A percentile compares a stretch with the other conserved stretches of the same genome.
Evolutionary conservation across 1,140 invertebrate species (phyloP).

Genomic region (Epicauta chinensis): DNA sequence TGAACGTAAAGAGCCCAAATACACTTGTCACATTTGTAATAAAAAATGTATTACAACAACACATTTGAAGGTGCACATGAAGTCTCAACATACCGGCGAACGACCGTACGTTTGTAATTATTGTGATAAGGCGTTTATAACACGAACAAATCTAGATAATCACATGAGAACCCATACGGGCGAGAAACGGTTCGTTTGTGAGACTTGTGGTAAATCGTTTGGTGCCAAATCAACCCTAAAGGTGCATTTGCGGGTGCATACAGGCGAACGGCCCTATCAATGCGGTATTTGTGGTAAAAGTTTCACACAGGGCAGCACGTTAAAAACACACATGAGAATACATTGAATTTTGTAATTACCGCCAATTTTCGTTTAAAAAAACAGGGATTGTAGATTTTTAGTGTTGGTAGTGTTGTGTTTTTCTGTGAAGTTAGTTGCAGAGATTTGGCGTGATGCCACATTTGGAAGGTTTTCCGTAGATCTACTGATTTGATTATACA

Average conservation of each 20-base stretch:
- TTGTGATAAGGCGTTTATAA: slow-evolving; percentile 16
- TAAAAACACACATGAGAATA: slow-evolving; percentile 20
- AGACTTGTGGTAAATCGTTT: slow-evolving; percentile 44
- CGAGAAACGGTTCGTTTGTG: slow-evolving; percentile 46
- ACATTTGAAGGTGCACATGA: slow-evolving; percentile 12
- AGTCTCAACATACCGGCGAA: slow-evolving; percentile 28
- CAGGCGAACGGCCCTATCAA: slow-evolving; percentile 16
- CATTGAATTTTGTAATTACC: too few relatives aligned
- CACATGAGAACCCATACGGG: slow-evolving; percentile 14
- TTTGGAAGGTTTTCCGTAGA: too few relatives aligned
- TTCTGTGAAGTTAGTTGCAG: too few relatives aligned
- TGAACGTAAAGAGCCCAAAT: slow-evolving; percentile 11
- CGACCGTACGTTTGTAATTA: slow-evolving; percentile 35
- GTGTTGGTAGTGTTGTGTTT: too few relatives aligned
- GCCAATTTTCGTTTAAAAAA: too few relatives aligned
- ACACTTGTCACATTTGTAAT: slow-evolving; percentile 8
- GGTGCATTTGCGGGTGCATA: slow-evolving; percentile 13
- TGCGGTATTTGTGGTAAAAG: slow-evolving; percentile 11
- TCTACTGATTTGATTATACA: too few relatives aligned
- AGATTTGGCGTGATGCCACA: too few relatives aligned
- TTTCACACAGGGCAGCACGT: slow-evolving; percentile 21
- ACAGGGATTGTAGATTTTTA: too few relatives aligned
- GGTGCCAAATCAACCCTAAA: slow-evolving; percentile 8
- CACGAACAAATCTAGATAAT: slow-evolving; percentile 1
- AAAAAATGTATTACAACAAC: slow-evolving; percentile 17